These are phyloP conservation scores for Oscheius sp. DNA, from an alignment of 2,888 invertebrate genomes.

Conservation along the genomic window DNA sequence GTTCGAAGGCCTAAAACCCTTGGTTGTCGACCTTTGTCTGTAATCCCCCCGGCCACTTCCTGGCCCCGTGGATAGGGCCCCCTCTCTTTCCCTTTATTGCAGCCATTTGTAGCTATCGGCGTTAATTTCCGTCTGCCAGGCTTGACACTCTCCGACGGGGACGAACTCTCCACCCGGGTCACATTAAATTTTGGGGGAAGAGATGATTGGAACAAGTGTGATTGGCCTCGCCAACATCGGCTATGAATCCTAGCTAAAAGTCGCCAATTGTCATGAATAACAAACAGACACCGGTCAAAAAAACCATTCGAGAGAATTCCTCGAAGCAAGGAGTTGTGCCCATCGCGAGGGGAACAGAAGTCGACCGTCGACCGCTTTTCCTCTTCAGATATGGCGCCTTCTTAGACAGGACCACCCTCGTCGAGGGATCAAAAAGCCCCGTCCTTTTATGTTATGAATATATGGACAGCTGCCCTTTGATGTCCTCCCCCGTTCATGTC, in stretches of 20 bases:
- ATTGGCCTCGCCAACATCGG: not conserved
- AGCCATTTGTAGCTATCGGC: conserved; percentile 34
- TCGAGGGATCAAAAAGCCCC: not conserved
- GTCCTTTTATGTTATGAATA: conserved; percentile 24
- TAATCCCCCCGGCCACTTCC: conserved; percentile 3
- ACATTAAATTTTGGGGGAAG: conserved; percentile 6
- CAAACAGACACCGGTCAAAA: not conserved
- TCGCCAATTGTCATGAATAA: conserved; percentile 18
- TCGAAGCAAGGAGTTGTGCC: too few relatives aligned
- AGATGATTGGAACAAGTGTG: not conserved
- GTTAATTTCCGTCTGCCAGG: conserved; percentile 37
- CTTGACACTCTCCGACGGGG: conserved; percentile 10
- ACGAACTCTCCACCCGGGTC: not conserved
- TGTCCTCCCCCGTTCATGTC: not conserved
- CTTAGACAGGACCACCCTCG: not conserved
- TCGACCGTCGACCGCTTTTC: too few relatives aligned
- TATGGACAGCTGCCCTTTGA: conserved; percentile 10
- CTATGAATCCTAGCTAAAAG: not conserved
- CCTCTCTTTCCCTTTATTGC: conserved; percentile 31
- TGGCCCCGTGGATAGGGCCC: not conserved
- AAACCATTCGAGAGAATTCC: too few relatives aligned
- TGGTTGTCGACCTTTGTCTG: too few relatives aligned
- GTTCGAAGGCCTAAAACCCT: conserved; percentile 88
- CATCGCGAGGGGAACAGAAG: too few relatives aligned
- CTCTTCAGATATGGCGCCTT: too few relatives aligned